phyloP scores from a whole-genome alignment of 2,113 vertebrate species.

The Agelaius phoeniceus region DNA sequence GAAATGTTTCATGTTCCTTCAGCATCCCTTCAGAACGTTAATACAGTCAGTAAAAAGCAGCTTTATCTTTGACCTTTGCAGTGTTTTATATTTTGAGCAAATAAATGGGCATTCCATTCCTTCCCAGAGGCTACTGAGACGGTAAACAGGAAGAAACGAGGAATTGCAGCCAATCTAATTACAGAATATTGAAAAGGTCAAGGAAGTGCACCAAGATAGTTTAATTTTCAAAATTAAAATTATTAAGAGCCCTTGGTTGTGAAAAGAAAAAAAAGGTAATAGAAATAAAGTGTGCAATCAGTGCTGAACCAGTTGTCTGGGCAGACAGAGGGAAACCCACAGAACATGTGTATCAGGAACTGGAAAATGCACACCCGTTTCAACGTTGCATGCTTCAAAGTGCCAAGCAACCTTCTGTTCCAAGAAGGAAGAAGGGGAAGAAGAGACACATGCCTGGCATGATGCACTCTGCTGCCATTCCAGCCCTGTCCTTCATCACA shows the following conservation, averaged over 20 bases:
- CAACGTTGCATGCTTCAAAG: not conserved
- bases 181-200: constrained; percentile 79
- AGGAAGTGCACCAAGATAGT: constrained; percentile 41
- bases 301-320: rapidly evolving
- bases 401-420: not conserved
- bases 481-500: not conserved
- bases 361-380: not conserved
- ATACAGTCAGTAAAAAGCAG: constrained; percentile 38
- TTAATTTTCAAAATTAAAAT: constrained; percentile 48
- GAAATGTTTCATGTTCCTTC: not conserved
- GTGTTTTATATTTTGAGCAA: constrained; percentile 71
- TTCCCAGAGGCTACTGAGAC: constrained; percentile 66
- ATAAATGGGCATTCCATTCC: constrained; percentile 61
- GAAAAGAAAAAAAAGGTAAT: not conserved
- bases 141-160: constrained; percentile 67
- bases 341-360: not conserved
- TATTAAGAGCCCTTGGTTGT: not conserved
- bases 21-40: not conserved
- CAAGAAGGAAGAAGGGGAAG: not conserved
- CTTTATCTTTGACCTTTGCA: constrained; percentile 75
- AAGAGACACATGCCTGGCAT: not conserved
- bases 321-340: not conserved
- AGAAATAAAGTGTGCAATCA: not conserved
- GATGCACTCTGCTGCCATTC: not conserved
- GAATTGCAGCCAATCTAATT: constrained; percentile 74